Evolutionary conservation across 2,113 vertebrate species (phyloP).

Genomic region (Lasiurus borealis): DNA sequence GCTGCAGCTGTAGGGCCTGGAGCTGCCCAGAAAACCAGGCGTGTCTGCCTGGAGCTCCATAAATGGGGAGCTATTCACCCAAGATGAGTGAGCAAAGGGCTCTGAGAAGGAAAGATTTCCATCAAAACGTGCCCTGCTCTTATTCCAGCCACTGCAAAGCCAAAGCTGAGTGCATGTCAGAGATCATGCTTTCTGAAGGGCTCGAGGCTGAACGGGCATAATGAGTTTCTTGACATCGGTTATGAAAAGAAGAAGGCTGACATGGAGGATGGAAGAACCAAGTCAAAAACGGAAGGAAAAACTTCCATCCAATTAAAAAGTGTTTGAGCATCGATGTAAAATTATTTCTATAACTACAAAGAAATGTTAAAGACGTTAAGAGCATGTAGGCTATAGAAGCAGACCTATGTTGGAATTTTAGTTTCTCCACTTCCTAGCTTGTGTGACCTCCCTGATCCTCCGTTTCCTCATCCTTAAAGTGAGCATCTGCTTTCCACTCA

Average conservation of each 20-base stretch:
- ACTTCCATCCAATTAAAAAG: background rate
- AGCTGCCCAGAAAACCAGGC: background rate
- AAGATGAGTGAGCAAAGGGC: background rate
- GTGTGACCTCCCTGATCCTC: background rate
- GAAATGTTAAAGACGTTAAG: background rate
- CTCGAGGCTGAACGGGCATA: background rate
- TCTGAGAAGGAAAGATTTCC: conserved; percentile 2
- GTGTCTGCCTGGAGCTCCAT: background rate
- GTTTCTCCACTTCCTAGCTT: background rate
- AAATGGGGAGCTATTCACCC: background rate
- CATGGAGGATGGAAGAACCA: background rate
- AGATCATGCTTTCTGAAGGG: background rate
- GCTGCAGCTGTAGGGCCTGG: background rate
- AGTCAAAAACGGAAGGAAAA: background rate
- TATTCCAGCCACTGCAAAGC: background rate
- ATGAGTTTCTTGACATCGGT: background rate
- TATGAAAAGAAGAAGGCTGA: background rate
- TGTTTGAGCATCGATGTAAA: background rate
- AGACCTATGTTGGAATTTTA: background rate
- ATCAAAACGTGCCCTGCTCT: background rate
- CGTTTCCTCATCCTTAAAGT: background rate
- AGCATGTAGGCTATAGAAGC: background rate
- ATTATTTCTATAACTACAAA: background rate
- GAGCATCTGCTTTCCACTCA: no score
- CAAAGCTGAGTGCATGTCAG: background rate